A percentile compares a stretch with the other conserved stretches of the same genome.
Evolutionary conservation across 2,113 vertebrate genomes (phyloP).

Genomic region (Galemys pyrenaicus): DNA sequence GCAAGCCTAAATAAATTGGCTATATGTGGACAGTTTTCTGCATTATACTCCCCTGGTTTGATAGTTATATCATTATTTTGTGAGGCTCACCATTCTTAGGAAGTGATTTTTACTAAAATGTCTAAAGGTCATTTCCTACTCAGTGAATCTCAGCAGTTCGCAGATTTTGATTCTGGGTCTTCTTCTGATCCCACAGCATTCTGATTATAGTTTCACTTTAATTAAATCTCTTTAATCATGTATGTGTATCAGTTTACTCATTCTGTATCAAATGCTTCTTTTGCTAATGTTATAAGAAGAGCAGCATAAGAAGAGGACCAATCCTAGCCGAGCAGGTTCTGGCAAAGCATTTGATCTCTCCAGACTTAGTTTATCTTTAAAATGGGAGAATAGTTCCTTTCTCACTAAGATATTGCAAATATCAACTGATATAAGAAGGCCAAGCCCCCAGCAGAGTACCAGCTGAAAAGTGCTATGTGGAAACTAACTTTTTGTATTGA

Average conservation of each 20-base stretch:
- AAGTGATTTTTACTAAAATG: slow-evolving; percentile 32
- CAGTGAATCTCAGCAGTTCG: not conserved
- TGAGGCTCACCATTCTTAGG: not conserved
- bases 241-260: not conserved
- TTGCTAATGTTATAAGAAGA: not conserved
- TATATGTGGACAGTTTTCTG: not conserved
- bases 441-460: not conserved
- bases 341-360: not conserved
- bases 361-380: not conserved
- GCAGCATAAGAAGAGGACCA: too few relatives aligned
- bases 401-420: not conserved
- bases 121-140: slow-evolving; percentile 15
- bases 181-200: not conserved
- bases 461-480: not conserved
- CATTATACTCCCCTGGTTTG: not conserved
- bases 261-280: not conserved
- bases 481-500: not conserved
- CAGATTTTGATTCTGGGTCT: not conserved
- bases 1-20: slow-evolving; percentile 7
- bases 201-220: not conserved
- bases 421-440: not conserved
- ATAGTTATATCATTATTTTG: not conserved
- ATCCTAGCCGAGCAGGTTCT: not conserved
- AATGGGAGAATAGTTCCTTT: not conserved
- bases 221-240: not conserved